Evolutionary conservation across 2,888 invertebrate genomes (phyloP).

Genomic region (Gymnoscelis rufifasciata): DNA sequence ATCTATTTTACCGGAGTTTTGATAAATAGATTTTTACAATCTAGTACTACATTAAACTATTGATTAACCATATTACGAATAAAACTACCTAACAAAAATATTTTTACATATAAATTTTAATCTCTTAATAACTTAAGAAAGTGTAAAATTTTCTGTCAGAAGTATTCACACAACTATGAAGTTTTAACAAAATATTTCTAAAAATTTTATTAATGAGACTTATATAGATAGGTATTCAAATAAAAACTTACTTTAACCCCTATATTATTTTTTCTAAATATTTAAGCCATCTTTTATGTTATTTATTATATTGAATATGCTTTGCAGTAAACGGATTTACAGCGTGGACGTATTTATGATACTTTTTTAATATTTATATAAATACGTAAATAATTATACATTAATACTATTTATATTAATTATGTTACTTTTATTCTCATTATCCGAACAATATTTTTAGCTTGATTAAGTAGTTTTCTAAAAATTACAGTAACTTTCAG

Average conservation of each 20-base stretch:
- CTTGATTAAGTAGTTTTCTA: background rate
- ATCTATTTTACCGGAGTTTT: conserved; percentile 47
- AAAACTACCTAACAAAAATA: too few relatives aligned
- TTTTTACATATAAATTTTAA: too few relatives aligned
- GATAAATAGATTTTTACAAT: conserved; percentile 44
- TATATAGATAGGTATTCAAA: too few relatives aligned
- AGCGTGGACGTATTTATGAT: conserved; percentile 70
- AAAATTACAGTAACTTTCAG: too few relatives aligned
- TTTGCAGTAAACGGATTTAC: conserved; percentile 52
- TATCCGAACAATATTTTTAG: background rate
- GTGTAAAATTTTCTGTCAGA: too few relatives aligned
- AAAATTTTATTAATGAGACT: too few relatives aligned
- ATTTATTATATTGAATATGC: conserved; percentile 16
- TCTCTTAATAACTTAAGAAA: too few relatives aligned
- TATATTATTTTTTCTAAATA: conserved; percentile 5
- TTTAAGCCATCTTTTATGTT: too few relatives aligned
- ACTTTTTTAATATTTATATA: conserved; percentile 41
- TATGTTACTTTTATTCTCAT: background rate
- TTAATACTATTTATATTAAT: background rate
- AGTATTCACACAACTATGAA: too few relatives aligned
- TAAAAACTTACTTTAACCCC: too few relatives aligned
- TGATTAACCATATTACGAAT: too few relatives aligned
- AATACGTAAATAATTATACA: background rate
- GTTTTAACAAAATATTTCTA: too few relatives aligned
- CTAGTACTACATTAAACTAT: conserved; percentile 10